Percentiles rank a stretch among this genome's conserved stretches.
Evolutionary conservation across 2,888 invertebrate species (phyloP).

Genomic region (Tuberolachnus salignus): DNA sequence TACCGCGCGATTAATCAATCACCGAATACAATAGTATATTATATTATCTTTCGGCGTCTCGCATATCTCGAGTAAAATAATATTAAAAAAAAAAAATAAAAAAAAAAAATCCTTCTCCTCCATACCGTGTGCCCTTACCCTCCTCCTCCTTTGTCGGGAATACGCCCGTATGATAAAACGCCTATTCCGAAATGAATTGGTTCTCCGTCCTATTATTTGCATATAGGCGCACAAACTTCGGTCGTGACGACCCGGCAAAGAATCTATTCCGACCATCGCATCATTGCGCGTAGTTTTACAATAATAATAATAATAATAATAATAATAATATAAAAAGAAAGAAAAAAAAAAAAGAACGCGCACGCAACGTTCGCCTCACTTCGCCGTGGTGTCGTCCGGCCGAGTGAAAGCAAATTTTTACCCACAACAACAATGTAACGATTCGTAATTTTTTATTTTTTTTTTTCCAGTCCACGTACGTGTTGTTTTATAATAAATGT

Average conservation of each 20-base stretch:
- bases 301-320: background rate
- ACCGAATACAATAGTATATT: constrained; percentile 24
- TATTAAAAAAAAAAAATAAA: no score
- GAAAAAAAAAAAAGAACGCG: constrained; percentile 1
- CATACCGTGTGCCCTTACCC: background rate
- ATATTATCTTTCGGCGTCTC: constrained; percentile 12
- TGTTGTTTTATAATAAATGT: background rate
- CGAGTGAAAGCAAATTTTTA: constrained; percentile 56
- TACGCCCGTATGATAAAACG: background rate
- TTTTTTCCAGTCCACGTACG: constrained; percentile 27
- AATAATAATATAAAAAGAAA: constrained; percentile 15
- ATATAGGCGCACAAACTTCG: background rate
- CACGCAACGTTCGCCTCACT: constrained; percentile 25
- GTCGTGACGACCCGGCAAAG: constrained; percentile 27
- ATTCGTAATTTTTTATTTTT: constrained; percentile 39
- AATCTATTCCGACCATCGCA: background rate
- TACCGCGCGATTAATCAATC: constrained; percentile 42
- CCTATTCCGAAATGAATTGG: background rate
- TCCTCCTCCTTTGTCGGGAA: constrained; percentile 12
- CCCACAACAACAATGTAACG: constrained; percentile 19
- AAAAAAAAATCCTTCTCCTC: constrained; percentile 1
- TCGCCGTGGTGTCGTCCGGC: constrained; percentile 26
- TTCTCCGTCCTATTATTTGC: constrained; percentile 38
- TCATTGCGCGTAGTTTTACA: no score
- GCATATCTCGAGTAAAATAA: constrained; percentile 29